These are phyloP conservation scores for Bambusicola thoracicus DNA, from an alignment of 2,113 vertebrate species.

Conservation along the genomic window DNA sequence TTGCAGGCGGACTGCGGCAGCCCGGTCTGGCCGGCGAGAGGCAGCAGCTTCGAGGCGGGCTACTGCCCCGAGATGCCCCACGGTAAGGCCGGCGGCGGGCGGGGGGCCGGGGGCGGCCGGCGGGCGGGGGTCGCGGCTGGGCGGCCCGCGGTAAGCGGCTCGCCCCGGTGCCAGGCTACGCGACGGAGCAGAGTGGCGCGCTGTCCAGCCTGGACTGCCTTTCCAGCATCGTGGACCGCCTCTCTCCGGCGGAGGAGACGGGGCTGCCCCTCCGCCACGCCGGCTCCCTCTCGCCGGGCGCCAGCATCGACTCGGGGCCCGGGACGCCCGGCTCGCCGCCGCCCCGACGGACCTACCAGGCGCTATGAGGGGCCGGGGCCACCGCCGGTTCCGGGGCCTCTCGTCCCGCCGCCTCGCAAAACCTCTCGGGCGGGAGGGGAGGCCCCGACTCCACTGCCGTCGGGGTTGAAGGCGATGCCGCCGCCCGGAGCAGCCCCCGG, in stretches of 20 bases:
- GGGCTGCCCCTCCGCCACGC: constrained; percentile 73
- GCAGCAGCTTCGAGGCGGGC: constrained; percentile 81
- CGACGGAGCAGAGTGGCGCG: constrained; percentile 74
- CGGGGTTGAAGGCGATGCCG: background rate
- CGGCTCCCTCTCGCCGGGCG: constrained; percentile 77
- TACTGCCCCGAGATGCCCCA: constrained; percentile 84
- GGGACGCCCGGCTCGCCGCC: constrained; percentile 83
- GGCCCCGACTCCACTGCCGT: background rate
- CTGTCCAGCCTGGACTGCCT: constrained; percentile 94
- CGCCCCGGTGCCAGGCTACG: constrained; percentile 67
- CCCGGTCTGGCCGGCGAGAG: constrained; percentile 87
- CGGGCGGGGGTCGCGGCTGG: background rate
- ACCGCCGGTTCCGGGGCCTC: no score
- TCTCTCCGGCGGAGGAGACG: constrained; percentile 82
- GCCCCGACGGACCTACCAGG: constrained; percentile 89
- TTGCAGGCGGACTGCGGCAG: constrained; percentile 89
- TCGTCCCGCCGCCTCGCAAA: no score
- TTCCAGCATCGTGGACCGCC: constrained; percentile 96
- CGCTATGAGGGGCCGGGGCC: constrained; percentile 81
- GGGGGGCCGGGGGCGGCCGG: background rate
- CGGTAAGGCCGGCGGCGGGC: constrained; percentile 77
- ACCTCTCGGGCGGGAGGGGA: no score
- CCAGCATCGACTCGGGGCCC: constrained; percentile 85
- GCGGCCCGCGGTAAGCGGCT: background rate
- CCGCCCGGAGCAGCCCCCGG: background rate